These are phyloP conservation scores for Apamea crenata DNA, from an alignment of 2,888 invertebrate genomes.

Conservation along the genomic window DNA sequence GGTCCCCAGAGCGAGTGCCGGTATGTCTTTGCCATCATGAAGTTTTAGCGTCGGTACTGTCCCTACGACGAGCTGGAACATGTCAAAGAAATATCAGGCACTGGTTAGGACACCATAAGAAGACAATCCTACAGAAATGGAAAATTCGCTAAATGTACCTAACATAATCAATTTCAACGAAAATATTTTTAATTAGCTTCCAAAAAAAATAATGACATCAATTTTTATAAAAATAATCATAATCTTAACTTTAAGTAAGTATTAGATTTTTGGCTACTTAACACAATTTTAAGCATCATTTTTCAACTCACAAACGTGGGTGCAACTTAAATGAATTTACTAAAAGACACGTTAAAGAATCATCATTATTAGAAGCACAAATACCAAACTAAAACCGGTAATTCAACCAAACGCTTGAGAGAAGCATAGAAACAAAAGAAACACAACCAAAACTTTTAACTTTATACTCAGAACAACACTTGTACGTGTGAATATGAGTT, in stretches of 20 bases:
- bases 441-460: no score
- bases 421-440: neutral
- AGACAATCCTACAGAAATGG: neutral
- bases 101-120: no score
- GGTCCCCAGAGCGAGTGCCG: conserved; percentile 92
- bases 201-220: no score
- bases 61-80: conserved; percentile 42
- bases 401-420: neutral
- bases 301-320: no score
- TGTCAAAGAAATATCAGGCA: neutral
- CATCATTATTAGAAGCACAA: neutral
- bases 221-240: no score
- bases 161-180: no score
- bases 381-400: neutral
- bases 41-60: conserved; percentile 77
- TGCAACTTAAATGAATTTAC: no score
- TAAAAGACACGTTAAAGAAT: neutral
- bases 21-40: conserved; percentile 90
- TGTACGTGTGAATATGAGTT: neutral
- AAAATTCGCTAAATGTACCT: neutral
- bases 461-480: no score
- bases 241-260: no score
- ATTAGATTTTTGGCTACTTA: no score
- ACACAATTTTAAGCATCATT: no score
- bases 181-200: no score